Percentiles rank a stretch among this genome's conserved stretches.
phyloP scores from a whole-genome alignment of 2,113 vertebrate species.

The Clarias macrocephalus region DNA sequence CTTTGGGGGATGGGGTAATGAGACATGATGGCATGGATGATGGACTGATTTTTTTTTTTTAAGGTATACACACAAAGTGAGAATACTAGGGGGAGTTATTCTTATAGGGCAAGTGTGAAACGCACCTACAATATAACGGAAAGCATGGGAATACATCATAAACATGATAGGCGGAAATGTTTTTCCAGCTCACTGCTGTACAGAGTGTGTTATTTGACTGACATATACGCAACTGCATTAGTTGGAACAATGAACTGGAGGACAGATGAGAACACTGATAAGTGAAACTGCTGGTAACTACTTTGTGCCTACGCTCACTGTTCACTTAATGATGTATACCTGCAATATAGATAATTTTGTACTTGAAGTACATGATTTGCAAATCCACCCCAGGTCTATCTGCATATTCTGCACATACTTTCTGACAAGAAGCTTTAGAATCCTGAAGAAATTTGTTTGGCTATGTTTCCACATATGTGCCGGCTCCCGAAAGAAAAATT shows the following conservation, averaged over 20 bases:
- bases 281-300: not conserved
- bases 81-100: not conserved
- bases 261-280: not conserved
- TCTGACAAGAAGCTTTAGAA: not conserved
- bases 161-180: not conserved
- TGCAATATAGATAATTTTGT: not conserved
- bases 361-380: not conserved
- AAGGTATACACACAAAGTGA: conserved; percentile 16
- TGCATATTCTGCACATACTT: not conserved
- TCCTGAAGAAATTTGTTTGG: not conserved
- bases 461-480: not conserved
- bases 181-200: not conserved
- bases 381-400: not conserved
- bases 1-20: conserved; percentile 20
- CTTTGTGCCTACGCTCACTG: not conserved
- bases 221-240: not conserved
- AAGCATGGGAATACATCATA: not conserved
- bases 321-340: not conserved
- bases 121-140: not conserved
- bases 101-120: conserved; percentile 33
- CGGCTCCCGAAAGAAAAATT: not conserved
- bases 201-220: not conserved
- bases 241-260: not conserved
- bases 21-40: conserved; percentile 17
- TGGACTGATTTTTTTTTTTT: conserved; percentile 12